Conservation (phyloP, 53 echinoderm and acorn worm species). For the Actinopyga echinites region DNA sequence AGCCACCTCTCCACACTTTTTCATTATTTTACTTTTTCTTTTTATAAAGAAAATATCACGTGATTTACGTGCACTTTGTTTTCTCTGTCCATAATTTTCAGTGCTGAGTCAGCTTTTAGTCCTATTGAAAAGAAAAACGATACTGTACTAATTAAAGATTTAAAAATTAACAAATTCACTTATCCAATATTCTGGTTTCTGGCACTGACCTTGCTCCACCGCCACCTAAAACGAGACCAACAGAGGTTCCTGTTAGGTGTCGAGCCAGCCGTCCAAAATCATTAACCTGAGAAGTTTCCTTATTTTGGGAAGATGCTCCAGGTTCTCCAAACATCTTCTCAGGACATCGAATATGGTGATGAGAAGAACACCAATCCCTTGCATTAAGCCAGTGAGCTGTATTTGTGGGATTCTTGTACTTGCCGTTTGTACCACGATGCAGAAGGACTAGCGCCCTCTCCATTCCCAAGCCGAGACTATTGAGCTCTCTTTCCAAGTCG, state of each 20-base stretch:
- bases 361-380: conserved; percentile 82
- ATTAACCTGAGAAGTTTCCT: conserved; percentile 57
- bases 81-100: too few relatives aligned
- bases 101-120: too few relatives aligned
- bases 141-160: too few relatives aligned
- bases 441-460: conserved; percentile 89
- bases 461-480: conserved; percentile 72
- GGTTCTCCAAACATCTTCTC: conserved; percentile 80
- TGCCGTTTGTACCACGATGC: conserved; percentile 69
- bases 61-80: too few relatives aligned
- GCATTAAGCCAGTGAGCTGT: conserved; percentile 94
- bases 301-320: conserved; percentile 61
- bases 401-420: conserved; percentile 68
- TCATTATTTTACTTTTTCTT: too few relatives aligned
- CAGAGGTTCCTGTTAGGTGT: conserved; percentile 55
- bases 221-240: conserved; percentile 53
- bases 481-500: conserved; percentile 81
- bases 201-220: conserved; percentile 53
- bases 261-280: conserved; percentile 85
- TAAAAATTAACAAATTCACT: too few relatives aligned
- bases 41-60: too few relatives aligned
- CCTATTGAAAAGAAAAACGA: too few relatives aligned
- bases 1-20: too few relatives aligned
- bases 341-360: conserved; percentile 93
- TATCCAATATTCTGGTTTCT: too few relatives aligned